Evolutionary conservation across 1,140 invertebrate species (phyloP).

Genomic region (Zaprionus nigranus): DNA sequence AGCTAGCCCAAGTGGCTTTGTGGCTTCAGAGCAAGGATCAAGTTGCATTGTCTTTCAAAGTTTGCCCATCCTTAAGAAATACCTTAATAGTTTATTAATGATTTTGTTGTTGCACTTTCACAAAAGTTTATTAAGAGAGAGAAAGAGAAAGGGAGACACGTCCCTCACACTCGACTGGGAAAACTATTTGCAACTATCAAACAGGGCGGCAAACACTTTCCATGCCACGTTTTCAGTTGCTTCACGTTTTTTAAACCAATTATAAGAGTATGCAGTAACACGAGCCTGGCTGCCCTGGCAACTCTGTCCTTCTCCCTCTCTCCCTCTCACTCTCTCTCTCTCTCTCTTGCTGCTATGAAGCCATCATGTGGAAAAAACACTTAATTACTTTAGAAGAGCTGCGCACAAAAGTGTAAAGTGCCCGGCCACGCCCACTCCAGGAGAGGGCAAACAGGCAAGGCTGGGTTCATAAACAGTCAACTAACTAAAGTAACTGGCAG

Average conservation of each 20-base stretch:
- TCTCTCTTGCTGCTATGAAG: conserved; percentile 59
- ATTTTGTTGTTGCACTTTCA: conserved; percentile 48
- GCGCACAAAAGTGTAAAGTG: conserved; percentile 80
- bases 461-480: conserved; percentile 77
- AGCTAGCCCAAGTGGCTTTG: conserved; percentile 42
- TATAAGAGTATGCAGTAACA: conserved; percentile 74
- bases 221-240: conserved; percentile 54
- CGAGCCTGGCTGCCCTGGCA: conserved; percentile 47
- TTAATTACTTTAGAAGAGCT: conserved; percentile 82
- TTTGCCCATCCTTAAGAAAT: conserved; percentile 53
- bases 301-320: conserved; percentile 25
- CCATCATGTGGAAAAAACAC: conserved; percentile 82
- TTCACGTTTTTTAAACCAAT: conserved; percentile 76
- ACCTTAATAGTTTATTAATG: conserved; percentile 83
- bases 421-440: conserved; percentile 61
- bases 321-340: no score
- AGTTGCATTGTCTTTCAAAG: conserved; percentile 60
- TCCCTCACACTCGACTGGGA: background rate
- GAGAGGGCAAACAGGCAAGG: background rate
- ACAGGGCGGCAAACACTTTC: conserved; percentile 68
- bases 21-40: conserved; percentile 57
- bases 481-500: conserved; percentile 75
- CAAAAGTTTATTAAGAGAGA: conserved; percentile 76
- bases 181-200: conserved; percentile 77
- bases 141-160: conserved; percentile 33